Conservation (phyloP, 1,140 invertebrate genomes). For the Magallana ariakensis region DNA sequence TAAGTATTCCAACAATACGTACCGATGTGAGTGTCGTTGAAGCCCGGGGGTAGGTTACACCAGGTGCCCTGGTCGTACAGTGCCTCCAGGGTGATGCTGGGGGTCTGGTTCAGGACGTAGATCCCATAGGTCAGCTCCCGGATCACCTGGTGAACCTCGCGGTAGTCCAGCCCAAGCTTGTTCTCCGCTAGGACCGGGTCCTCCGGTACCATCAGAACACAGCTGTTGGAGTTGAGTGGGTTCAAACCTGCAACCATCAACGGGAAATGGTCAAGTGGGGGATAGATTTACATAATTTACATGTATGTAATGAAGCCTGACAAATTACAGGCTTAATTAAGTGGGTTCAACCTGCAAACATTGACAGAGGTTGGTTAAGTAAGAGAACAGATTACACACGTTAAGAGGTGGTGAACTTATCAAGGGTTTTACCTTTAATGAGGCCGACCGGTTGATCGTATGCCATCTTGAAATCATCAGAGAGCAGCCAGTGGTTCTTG, state of each 20-base stretch:
- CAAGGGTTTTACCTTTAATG: background rate
- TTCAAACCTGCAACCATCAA: constrained; percentile 55
- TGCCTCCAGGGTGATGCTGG: constrained; percentile 75
- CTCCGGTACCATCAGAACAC: constrained; percentile 64
- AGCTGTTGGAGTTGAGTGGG: constrained; percentile 64
- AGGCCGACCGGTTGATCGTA: constrained; percentile 37
- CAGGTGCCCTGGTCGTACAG: constrained; percentile 78
- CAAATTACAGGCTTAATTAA: constrained; percentile 39
- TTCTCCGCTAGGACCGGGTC: constrained; percentile 52
- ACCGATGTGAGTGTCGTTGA: constrained; percentile 77
- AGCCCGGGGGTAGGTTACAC: constrained; percentile 78
- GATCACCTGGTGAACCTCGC: constrained; percentile 78
- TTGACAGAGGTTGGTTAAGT: background rate
- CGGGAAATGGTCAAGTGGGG: background rate
- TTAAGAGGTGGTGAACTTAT: too few species aligned
- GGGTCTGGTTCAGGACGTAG: constrained; percentile 78
- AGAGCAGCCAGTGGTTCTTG: constrained; percentile 41
- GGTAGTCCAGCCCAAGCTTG: constrained; percentile 62
- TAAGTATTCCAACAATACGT: background rate
- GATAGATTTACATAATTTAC: too few species aligned
- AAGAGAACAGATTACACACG: too few species aligned
- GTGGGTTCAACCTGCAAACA: constrained; percentile 53
- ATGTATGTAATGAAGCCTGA: too few species aligned
- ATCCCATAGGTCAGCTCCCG: constrained; percentile 78
- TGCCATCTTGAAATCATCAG: constrained; percentile 43